Percentiles rank a stretch among this genome's conserved stretches.
Conservation (phyloP, 2,797 vertebrate species). For the Sciurus carolinensis region DNA sequence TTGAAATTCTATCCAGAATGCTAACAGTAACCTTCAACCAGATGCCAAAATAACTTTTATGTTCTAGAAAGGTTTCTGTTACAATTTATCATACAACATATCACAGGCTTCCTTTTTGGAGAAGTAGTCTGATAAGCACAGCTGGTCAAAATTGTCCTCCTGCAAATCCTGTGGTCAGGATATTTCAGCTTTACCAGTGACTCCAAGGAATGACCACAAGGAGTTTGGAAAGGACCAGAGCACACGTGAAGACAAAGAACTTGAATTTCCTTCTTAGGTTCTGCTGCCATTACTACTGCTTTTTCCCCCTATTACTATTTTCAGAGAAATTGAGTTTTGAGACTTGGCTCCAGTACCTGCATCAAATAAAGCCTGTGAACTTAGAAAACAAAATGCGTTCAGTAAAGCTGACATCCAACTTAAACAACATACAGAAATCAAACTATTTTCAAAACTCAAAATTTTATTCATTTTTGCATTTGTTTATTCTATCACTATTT, state of each 20-base stretch:
- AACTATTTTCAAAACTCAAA: slow-evolving; percentile 57
- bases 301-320: neutral
- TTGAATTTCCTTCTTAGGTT: neutral
- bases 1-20: slow-evolving; percentile 90
- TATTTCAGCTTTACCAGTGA: neutral
- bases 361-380: neutral
- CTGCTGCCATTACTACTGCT: neutral
- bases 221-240: neutral
- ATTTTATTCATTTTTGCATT: neutral
- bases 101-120: slow-evolving; percentile 21
- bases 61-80: slow-evolving; percentile 70
- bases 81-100: neutral
- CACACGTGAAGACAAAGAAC: neutral
- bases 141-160: neutral
- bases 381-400: slow-evolving; percentile 16
- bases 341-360: neutral
- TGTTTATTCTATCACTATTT: neutral
- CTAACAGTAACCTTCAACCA: slow-evolving; percentile 87
- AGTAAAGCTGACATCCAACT: neutral
- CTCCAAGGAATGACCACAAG: neutral
- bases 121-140: neutral
- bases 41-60: slow-evolving; percentile 81
- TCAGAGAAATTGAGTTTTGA: neutral
- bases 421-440: neutral
- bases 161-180: neutral